phyloP scores from a whole-genome alignment of 2,797 vertebrate species.

The Eulemur rubriventer region DNA sequence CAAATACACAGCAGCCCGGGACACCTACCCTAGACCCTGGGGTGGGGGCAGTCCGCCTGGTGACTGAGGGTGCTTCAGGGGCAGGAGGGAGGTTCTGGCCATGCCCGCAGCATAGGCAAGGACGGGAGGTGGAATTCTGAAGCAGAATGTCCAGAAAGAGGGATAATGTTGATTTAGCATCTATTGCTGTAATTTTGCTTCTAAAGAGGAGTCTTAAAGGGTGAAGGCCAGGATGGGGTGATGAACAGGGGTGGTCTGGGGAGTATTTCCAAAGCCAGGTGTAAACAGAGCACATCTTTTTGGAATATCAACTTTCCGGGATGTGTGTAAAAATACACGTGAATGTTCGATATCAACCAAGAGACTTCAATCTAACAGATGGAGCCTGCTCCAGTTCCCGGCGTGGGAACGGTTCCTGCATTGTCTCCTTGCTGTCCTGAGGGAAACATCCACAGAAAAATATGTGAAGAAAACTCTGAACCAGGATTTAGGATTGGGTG shows the following conservation, averaged over 20 bases:
- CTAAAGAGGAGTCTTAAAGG: background rate
- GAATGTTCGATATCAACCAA: background rate
- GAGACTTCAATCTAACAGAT: background rate
- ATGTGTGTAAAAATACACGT: constrained; percentile 22
- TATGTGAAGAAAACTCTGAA: background rate
- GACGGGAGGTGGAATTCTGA: background rate
- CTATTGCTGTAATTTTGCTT: background rate
- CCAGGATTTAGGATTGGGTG: background rate
- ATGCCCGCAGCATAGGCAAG: too few relatives aligned
- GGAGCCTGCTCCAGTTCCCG: background rate
- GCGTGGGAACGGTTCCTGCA: too few relatives aligned
- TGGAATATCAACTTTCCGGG: background rate
- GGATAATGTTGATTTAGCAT: background rate
- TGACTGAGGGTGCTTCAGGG: background rate
- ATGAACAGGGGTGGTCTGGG: background rate
- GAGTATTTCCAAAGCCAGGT: background rate
- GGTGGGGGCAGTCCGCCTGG: background rate
- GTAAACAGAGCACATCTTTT: background rate
- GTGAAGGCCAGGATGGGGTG: background rate
- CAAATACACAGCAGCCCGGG: background rate
- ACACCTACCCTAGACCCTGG: background rate
- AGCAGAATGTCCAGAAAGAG: background rate
- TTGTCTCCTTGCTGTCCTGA: background rate
- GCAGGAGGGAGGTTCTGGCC: background rate
- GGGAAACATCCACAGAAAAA: background rate